phyloP scores from a whole-genome alignment of 1,140 invertebrate genomes.

The Dermatophagoides farinae region DNA sequence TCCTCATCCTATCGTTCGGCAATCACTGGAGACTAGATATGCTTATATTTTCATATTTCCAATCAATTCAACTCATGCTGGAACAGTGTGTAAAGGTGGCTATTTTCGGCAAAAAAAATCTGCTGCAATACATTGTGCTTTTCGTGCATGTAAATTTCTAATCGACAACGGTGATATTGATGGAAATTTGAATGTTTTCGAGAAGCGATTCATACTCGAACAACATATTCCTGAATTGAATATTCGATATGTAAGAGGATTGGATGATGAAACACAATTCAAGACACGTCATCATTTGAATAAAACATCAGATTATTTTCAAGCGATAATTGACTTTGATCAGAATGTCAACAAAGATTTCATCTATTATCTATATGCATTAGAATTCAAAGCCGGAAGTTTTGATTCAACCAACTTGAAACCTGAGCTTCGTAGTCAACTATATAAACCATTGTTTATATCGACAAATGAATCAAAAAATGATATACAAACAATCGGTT shows the following conservation, averaged over 20 bases:
- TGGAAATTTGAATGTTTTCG: not conserved
- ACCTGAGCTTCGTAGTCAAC: too few relatives aligned
- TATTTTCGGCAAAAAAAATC: slow-evolving; percentile 23
- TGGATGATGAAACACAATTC: not conserved
- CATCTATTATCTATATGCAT: too few relatives aligned
- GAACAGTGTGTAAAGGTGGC: slow-evolving; percentile 28
- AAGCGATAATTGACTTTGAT: too few relatives aligned
- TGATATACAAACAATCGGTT: too few relatives aligned
- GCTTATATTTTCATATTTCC: slow-evolving; percentile 20
- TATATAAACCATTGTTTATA: too few relatives aligned
- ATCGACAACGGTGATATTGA: slow-evolving; percentile 23
- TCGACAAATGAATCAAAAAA: too few relatives aligned
- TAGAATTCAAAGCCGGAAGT: too few relatives aligned
- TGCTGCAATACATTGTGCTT: slow-evolving; percentile 27
- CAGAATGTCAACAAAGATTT: too few relatives aligned
- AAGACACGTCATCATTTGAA: too few relatives aligned
- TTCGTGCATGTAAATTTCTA: slow-evolving; percentile 26
- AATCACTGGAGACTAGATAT: not conserved
- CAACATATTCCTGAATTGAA: not conserved
- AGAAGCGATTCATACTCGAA: slow-evolving; percentile 23
- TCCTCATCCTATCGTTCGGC: too few relatives aligned
- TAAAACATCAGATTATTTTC: too few relatives aligned
- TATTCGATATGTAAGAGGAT: not conserved
- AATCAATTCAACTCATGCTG: slow-evolving; percentile 30
- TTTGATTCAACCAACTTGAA: too few relatives aligned